Base-by-base conservation (phyloP, 2,797 vertebrate species). In the Natrix natrix region DNA sequence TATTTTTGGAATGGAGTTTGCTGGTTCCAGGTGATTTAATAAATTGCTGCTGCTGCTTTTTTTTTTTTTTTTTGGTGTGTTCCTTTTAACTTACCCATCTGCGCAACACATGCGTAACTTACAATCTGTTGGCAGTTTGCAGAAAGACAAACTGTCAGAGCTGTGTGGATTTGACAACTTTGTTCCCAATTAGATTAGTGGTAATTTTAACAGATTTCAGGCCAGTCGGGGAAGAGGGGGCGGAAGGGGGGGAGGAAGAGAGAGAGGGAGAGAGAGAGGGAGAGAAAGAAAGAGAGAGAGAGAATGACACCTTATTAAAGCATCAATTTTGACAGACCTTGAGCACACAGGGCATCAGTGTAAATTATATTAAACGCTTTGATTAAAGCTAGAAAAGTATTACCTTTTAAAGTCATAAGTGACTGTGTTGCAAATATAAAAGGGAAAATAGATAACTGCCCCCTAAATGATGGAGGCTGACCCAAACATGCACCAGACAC, bases 11-110 rank as follows among this genome's bases (percentile, higher is more conserved):
- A 97, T 96, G 96, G 97, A 98, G 97, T 98, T 98, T 98, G 97
- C 98, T 98, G 98, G 98, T 98, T 98, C 98, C 98, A 98, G 98
- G 98, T 98, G 98, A 98, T 98, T 98, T 98, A 98, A 98, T 98
- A 98, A 98, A 98, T 98, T 98, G 97, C 97, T 98, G 98, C 98
- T 98, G 97, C 66, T 59, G 88, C 95, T 96, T 95, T 94, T 95
- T 94, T 86, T 17, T 97, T 97, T 48, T 83, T 91, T 95, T 96
- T 96, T 94, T 96, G 96, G 96, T 98, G 97, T 98, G 96, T 97
- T 98, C 97, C 97, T 98, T 98, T 98, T 98, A 98, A 98, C 97
- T 98, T 98, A 98, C 97, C 98, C 98, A 98, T 98, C 98, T 98
- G 98, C 97, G 98, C 98, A 97, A 98, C 98, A 98, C 98, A 98